Evolutionary conservation across 2,888 invertebrate genomes (phyloP).

Genomic region (Peribatodes rhomboidaria): DNA sequence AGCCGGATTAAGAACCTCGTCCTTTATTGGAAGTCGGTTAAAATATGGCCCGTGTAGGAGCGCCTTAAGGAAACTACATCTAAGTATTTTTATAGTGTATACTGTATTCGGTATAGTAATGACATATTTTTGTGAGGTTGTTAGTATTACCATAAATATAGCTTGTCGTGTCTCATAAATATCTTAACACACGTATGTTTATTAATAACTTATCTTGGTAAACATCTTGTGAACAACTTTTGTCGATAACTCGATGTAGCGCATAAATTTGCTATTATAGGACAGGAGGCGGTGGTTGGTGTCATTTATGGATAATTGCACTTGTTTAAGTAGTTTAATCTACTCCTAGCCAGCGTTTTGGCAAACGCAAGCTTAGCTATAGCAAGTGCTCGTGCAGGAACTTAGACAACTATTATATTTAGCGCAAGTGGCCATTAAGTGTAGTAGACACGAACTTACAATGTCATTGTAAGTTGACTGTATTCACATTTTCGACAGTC

Average conservation of each 20-base stretch:
- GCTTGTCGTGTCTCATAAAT: conserved; percentile 23
- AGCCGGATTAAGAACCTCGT: too few species aligned
- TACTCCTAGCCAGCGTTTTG: too few species aligned
- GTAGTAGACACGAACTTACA: too few species aligned
- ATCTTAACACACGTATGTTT: conserved; percentile 35
- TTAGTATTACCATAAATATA: conserved; percentile 27
- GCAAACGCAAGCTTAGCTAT: too few species aligned
- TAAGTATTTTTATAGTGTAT: not conserved
- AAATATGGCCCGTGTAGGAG: too few species aligned
- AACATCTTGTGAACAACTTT: conserved; percentile 42
- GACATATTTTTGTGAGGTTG: not conserved
- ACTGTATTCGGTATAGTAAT: not conserved
- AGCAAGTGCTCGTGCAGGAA: too few species aligned
- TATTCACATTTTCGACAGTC: too few species aligned
- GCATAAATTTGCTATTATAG: conserved; percentile 28
- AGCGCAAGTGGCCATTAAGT: too few species aligned
- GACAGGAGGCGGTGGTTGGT: conserved; percentile 3
- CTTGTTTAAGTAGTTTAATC: too few species aligned
- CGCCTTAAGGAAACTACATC: not conserved
- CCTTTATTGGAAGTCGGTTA: too few species aligned
- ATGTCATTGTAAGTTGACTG: too few species aligned
- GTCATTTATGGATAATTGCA: not conserved
- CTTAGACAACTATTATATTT: too few species aligned
- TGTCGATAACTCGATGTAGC: conserved; percentile 34
- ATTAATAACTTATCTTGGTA: conserved; percentile 34